Evolutionary conservation across 2,797 vertebrate species (phyloP).

Genomic region (Danionella dracula): DNA sequence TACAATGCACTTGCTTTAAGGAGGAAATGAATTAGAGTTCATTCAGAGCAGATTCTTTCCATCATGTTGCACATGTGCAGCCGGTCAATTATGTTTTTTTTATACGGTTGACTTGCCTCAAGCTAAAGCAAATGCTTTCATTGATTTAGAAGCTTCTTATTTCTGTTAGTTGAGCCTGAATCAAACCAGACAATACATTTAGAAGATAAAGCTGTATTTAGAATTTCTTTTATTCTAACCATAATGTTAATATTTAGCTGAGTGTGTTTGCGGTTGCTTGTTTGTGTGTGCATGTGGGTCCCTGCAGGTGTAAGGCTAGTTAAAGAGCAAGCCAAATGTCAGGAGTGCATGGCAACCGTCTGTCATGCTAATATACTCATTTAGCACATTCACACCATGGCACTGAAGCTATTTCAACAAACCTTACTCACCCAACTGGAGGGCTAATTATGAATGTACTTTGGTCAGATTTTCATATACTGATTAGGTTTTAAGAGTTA

Average conservation of each 20-base stretch:
- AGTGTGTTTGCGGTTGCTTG: slow-evolving; percentile 14
- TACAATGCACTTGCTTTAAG: background rate
- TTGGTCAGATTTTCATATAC: background rate
- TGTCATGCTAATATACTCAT: slow-evolving; percentile 37
- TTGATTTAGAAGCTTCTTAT: slow-evolving; percentile 1
- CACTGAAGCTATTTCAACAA: slow-evolving; percentile 13
- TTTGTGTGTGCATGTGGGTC: slow-evolving; percentile 6
- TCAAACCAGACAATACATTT: background rate
- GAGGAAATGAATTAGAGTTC: background rate
- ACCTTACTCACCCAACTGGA: slow-evolving; percentile 12
- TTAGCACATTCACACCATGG: slow-evolving; percentile 32
- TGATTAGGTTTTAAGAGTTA: no score
- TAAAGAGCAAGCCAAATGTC: slow-evolving; percentile 47
- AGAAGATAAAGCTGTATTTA: background rate
- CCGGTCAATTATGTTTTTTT: background rate
- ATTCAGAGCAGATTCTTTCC: slow-evolving; percentile 2
- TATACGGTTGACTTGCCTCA: background rate
- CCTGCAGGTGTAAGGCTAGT: slow-evolving; percentile 33
- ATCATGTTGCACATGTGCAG: background rate
- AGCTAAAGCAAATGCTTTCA: background rate
- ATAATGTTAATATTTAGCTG: no score
- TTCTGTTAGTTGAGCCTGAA: background rate
- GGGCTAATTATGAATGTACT: slow-evolving; percentile 45
- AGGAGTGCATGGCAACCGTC: slow-evolving; percentile 39
- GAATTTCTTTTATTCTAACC: background rate